phyloP scores from a whole-genome alignment of 1,140 invertebrate species.

The Anastatus disparis region DNA sequence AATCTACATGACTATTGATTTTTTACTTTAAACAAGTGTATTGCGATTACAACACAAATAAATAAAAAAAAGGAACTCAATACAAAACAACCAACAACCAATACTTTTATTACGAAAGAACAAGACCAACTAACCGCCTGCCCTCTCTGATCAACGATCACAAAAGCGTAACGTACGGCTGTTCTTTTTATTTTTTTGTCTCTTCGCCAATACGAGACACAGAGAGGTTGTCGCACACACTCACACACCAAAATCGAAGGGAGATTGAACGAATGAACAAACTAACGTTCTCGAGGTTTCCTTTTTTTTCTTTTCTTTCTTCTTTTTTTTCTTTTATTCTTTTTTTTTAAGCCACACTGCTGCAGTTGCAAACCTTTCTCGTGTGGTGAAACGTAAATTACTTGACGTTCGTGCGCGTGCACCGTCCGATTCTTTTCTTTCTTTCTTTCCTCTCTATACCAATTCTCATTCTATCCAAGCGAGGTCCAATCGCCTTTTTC shows the following conservation, averaged over 20 bases:
- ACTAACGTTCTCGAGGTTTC: background rate
- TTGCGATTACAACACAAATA: too few relatives aligned
- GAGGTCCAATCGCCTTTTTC: conserved; percentile 21
- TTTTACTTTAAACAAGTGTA: too few relatives aligned
- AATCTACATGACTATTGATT: too few relatives aligned
- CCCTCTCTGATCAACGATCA: background rate
- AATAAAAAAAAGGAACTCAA: too few relatives aligned
- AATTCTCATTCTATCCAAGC: too few relatives aligned
- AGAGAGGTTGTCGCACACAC: background rate
- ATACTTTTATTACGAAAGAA: conserved; percentile 34
- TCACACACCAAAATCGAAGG: background rate
- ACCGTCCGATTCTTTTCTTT: background rate
- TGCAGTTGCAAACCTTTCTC: too few relatives aligned
- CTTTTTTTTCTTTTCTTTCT: background rate
- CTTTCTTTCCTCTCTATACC: too few relatives aligned
- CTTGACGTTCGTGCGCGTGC: background rate
- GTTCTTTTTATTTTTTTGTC: background rate
- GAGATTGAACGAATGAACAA: background rate
- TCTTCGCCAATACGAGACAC: background rate
- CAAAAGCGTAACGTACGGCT: background rate
- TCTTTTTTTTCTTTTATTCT: background rate
- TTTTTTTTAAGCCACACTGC: too few relatives aligned
- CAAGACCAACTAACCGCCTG: background rate
- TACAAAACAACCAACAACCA: too few relatives aligned
- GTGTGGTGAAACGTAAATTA: conserved; percentile 8